Evolutionary conservation across 2,113 vertebrate species (phyloP), one percentile per base, ranked within the genome.

Genomic region (Lampris incognitus): DNA sequence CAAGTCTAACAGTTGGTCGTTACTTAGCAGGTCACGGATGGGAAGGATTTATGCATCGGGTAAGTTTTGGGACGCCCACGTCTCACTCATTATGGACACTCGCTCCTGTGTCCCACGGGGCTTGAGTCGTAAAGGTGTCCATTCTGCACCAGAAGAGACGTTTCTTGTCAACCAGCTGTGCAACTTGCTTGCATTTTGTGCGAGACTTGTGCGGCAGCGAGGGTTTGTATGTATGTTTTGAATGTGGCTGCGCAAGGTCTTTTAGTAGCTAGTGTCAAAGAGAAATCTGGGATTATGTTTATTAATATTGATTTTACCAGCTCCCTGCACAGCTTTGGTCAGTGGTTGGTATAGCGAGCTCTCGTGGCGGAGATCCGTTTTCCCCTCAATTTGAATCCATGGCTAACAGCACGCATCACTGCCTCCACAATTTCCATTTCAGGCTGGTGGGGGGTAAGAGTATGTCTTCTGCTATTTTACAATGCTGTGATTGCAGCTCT

Each of bases 11-110:
- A 68, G 9, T 67, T 51, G 2, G 1, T 68, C 49, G 3, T 4
- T 51, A 39, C 13, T 40, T 54, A 68, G 6, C 36, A 68, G 7
- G 36, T 52, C 66, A 55, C 66, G 1, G 39, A 68, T 68, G 3
- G 66, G 66, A 41, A 39, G 8, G 36, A 68, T 24, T 55, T 55
- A 39, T 54, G 36, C 24, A 52, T 68, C 50, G 42, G 66, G 66
- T 68, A 55, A 68, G 51, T 68, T 54, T 3, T 39, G 3, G 9
- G 39, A 55, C 8, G 24, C 55, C 66, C 66, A 68, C n/a, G 36
- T 36, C 5, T 68, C 66, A 68, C 66, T 68, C 66, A 68, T 68
- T 1, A 68, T 40, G 24, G 66, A 55, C 10, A 68, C 66, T 68
- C 11, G 66, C 66, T 10, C 66, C 66, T 54, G 49, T 54, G 9